A percentile compares a stretch with the other conserved stretches of the same genome.
Evolutionary conservation across 1,140 invertebrate species (phyloP).

Genomic region (Conus ventricosus): DNA sequence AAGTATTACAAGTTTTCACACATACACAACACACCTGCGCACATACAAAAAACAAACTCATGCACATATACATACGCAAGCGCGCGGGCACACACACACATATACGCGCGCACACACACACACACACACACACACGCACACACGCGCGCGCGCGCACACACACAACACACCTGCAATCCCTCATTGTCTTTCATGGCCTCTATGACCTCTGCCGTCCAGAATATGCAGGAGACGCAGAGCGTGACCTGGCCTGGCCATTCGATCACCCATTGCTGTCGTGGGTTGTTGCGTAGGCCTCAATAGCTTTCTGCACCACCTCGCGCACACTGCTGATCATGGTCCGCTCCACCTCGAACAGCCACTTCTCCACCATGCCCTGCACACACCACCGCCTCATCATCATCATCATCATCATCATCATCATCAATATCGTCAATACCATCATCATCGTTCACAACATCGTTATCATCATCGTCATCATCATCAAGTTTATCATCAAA

Average conservation of each 20-base stretch:
- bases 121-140: no score
- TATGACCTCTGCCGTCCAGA: slow-evolving; percentile 72
- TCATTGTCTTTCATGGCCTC: slow-evolving; percentile 66
- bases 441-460: no score
- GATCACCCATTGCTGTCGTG: slow-evolving; percentile 72
- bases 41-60: background rate
- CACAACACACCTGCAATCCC: slow-evolving; percentile 64
- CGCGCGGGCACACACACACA: no score
- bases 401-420: no score
- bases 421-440: no score
- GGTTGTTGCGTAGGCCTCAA: slow-evolving; percentile 66
- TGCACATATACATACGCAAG: no score
- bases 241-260: slow-evolving; percentile 75
- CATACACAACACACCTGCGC: background rate
- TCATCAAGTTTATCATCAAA: no score
- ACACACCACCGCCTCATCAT: no score
- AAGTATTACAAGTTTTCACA: background rate
- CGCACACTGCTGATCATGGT: slow-evolving; percentile 73
- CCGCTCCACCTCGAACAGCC: slow-evolving; percentile 75
- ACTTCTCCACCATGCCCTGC: slow-evolving; percentile 77
- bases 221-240: slow-evolving; percentile 71
- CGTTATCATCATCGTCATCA: no score
- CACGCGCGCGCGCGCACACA: background rate
- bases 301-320: slow-evolving; percentile 70
- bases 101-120: no score